A percentile compares a stretch with the other conserved stretches of the same genome.
phyloP scores from a whole-genome alignment of 2,797 vertebrate genomes.

The Propithecus deckenii region DNA sequence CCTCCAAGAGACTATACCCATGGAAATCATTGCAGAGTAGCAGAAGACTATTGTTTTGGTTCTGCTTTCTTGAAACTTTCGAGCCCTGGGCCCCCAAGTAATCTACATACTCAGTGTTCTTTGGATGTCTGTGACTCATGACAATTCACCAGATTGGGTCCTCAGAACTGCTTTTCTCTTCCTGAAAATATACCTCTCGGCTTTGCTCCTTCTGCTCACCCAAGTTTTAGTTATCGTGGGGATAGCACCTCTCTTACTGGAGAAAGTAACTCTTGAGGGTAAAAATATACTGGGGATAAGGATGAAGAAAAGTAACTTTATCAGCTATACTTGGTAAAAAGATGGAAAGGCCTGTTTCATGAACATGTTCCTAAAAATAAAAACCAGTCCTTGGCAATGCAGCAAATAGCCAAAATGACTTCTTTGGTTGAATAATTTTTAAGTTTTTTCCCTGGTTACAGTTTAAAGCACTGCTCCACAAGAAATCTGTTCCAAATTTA shows the following conservation, averaged over 20 bases:
- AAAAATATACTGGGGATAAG: conserved; percentile 12
- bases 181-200: not conserved
- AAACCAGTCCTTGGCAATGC: not conserved
- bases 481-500: conserved; percentile 21
- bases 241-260: not conserved
- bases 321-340: conserved; percentile 11
- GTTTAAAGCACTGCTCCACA: conserved; percentile 11
- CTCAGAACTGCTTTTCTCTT: not conserved
- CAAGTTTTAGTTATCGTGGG: not conserved
- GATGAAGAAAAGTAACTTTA: not conserved
- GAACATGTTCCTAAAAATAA: conserved; percentile 60
- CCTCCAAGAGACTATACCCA: not conserved
- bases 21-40: not conserved
- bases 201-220: not conserved
- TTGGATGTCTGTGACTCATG: not conserved
- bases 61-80: conserved; percentile 12
- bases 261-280: conserved; percentile 12
- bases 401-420: conserved; percentile 12
- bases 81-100: not conserved
- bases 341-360: not conserved
- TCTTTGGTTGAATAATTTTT: conserved; percentile 54
- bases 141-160: not conserved
- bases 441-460: not conserved
- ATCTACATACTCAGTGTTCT: not conserved
- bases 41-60: not conserved